Base-by-base conservation (phyloP, 1,140 invertebrate genomes). In the Drosophila equinoxialis region DNA sequence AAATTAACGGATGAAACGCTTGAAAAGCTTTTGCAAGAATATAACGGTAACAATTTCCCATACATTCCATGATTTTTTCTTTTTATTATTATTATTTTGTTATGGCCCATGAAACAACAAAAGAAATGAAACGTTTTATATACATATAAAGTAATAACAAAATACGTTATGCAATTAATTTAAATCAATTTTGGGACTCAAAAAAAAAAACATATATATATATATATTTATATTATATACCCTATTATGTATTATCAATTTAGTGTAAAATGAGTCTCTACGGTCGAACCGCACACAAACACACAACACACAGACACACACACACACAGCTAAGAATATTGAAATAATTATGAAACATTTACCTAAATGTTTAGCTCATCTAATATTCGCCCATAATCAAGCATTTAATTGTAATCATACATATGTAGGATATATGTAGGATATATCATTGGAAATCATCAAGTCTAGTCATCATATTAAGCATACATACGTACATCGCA, bases 101-200 rank as follows among this genome's bases (percentile, higher is more conserved):
- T 78, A 51, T 78, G 66, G 30, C 30, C 6, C 1, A 11, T 37
- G 45, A 42, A 17, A 17, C 17, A 17, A 67, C n/a, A 62, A 72
- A 78, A 37, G 17, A 64, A 60, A 62, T 48, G 37, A 39, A 37
- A 8, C 10, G 7, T 37, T 37, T 71, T 62, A 17, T 26, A 23
- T 41, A 41, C 20, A 39, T 60, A 45, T 8, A 55, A 48, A 68
- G 48, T 60, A 39, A 51, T 57, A 57, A 64, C 55, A 35, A 65
- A 59, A 17, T 82, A 78, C 70, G 74, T 81, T 81, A 74, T 73
- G 69, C 70, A 81, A 82, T 81, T 82, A 86, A 70, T 86, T 85
- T 86, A 86, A 86, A 86, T 86, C 78, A 86, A 86, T 86, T 86
- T 79, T 54, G 82, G 82, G 82, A 82, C 82, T 86, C 79, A 82